These are phyloP conservation scores for Anolis carolinensis DNA, from an alignment of 2,113 vertebrate genomes.

Conservation along the genomic window DNA sequence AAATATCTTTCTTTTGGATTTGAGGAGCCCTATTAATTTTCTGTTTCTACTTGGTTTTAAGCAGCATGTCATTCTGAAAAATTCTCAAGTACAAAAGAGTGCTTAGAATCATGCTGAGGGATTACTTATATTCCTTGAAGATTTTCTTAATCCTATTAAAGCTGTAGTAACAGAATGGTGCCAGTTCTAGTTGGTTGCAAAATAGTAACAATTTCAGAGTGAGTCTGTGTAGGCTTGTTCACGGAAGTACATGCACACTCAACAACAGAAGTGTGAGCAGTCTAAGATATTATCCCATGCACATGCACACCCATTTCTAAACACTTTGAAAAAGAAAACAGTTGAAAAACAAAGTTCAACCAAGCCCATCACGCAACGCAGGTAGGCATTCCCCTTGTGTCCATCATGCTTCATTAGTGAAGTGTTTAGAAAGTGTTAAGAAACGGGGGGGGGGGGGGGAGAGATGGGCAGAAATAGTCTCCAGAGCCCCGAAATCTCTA, in stretches of 20 bases:
- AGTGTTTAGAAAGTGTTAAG: too few species aligned
- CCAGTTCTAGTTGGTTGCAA: neutral
- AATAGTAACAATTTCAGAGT: slow-evolving; percentile 14
- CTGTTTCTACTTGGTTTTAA: slow-evolving; percentile 10
- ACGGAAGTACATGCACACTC: too few species aligned
- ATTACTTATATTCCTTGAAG: slow-evolving; percentile 13
- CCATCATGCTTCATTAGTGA: too few species aligned
- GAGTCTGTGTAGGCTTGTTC: neutral
- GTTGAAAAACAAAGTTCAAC: too few species aligned
- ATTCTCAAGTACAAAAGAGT: neutral
- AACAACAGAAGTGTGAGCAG: neutral
- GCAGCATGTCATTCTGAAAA: neutral
- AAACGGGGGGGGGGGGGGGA: too few species aligned
- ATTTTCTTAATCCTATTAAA: slow-evolving; percentile 4
- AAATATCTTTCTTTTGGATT: neutral
- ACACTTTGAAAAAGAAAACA: too few species aligned
- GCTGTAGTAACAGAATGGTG: slow-evolving; percentile 10
- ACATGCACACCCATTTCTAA: too few species aligned
- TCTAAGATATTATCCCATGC: too few species aligned
- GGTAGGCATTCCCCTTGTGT: too few species aligned
- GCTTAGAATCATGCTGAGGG: neutral
- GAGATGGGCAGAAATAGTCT: too few species aligned
- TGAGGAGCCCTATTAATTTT: neutral
- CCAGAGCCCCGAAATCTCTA: too few species aligned
- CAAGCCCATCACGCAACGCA: too few species aligned